These are phyloP conservation scores for Gymnoscopelus microlampas DNA, from an alignment of 2,797 vertebrate species.

Conservation along the genomic window DNA sequence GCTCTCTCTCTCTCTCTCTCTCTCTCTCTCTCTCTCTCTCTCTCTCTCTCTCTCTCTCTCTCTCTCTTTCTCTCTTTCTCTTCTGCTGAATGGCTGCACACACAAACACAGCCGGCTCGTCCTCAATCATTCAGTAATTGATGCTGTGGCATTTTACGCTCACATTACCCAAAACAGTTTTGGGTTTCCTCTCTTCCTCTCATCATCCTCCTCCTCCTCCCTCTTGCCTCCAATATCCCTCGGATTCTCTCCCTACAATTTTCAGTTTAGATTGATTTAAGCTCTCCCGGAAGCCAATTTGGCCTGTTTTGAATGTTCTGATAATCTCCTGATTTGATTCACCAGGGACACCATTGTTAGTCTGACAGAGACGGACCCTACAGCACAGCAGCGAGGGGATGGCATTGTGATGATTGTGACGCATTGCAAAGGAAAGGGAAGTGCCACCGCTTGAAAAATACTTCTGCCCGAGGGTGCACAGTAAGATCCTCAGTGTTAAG, in stretches of 20 bases:
- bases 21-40: neutral
- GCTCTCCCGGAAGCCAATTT: slow-evolving; percentile 82
- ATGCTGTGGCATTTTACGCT: slow-evolving; percentile 65
- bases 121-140: slow-evolving; percentile 79
- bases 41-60: slow-evolving; percentile 13
- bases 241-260: slow-evolving; percentile 66
- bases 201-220: slow-evolving; percentile 12
- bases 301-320: slow-evolving; percentile 74
- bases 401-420: slow-evolving; percentile 53
- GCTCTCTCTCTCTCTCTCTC: slow-evolving; percentile 26
- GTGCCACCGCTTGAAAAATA: slow-evolving; percentile 37
- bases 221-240: slow-evolving; percentile 67
- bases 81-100: slow-evolving; percentile 62
- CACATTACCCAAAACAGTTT: slow-evolving; percentile 67
- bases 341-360: slow-evolving; percentile 66
- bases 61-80: neutral
- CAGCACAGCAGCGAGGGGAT: slow-evolving; percentile 58
- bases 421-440: slow-evolving; percentile 51
- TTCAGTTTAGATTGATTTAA: slow-evolving; percentile 79
- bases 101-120: slow-evolving; percentile 55
- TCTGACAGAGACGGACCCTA: slow-evolving; percentile 53
- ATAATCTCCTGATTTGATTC: slow-evolving; percentile 80
- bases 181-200: slow-evolving; percentile 36
- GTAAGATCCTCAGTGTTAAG: no score
- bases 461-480: no score